Conservation (phyloP, 2,888 invertebrate species). For the Tryphoninae sp. region DNA sequence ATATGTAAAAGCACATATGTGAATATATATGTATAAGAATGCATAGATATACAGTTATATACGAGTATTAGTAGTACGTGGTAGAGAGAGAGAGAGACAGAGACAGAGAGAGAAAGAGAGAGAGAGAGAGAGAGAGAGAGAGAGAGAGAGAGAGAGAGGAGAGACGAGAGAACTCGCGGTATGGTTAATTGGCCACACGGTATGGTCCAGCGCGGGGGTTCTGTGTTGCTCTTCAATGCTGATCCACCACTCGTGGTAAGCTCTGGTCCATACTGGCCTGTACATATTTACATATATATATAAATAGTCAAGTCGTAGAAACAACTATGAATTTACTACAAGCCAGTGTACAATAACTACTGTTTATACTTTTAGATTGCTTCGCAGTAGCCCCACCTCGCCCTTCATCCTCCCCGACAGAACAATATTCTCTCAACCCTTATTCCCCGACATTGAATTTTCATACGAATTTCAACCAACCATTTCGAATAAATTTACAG, state of each 20-base stretch:
- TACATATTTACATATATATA: neutral
- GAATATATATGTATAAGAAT: constrained; percentile 22
- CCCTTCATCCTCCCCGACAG: neutral
- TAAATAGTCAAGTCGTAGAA: constrained; percentile 10
- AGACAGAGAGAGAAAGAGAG: constrained; percentile 20
- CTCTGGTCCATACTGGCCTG: neutral
- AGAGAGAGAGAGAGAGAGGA: constrained; percentile 24
- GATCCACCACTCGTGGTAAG: constrained; percentile 45
- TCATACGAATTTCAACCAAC: constrained; percentile 57
- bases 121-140: constrained; percentile 51
- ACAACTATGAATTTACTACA: constrained; percentile 40
- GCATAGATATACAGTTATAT: neutral
- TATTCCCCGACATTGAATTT: constrained; percentile 73
- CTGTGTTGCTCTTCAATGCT: constrained; percentile 45
- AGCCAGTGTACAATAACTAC: constrained; percentile 65
- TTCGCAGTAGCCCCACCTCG: constrained; percentile 61
- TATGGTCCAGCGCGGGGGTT: constrained; percentile 51
- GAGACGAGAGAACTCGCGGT: constrained; percentile 50
- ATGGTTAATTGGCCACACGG: constrained; percentile 55
- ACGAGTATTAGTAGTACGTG: constrained; percentile 30
- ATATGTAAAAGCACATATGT: neutral
- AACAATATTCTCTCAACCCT: neutral
- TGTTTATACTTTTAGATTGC: constrained; percentile 76
- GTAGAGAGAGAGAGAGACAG: constrained; percentile 30
- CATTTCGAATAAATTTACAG: neutral